phyloP scores from a whole-genome alignment of 2,797 vertebrate genomes.

The Manis crassicaudata region DNA sequence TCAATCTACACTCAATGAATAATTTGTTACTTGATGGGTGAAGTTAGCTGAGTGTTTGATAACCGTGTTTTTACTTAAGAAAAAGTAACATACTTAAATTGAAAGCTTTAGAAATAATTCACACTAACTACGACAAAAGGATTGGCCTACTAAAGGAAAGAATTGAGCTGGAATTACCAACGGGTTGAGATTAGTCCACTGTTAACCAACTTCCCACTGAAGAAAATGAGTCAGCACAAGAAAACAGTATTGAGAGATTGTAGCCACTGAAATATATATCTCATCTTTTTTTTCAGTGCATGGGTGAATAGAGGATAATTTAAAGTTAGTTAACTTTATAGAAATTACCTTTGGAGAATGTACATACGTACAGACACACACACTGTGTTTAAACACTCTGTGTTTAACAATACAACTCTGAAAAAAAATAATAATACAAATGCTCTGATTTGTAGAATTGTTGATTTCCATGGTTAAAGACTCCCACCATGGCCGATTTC shows the following conservation, averaged over 20 bases:
- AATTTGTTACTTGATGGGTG: neutral
- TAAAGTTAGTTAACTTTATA: conserved; percentile 5
- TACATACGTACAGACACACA: neutral
- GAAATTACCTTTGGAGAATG: neutral
- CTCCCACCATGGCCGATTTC: neutral
- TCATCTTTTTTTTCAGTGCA: neutral
- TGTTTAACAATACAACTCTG: neutral
- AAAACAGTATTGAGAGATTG: neutral
- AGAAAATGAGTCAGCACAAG: neutral
- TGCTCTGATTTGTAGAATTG: neutral
- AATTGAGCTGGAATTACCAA: neutral
- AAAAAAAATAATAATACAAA: neutral
- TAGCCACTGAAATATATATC: neutral
- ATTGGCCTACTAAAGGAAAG: neutral
- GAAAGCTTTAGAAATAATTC: conserved; percentile 9
- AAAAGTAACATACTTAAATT: neutral
- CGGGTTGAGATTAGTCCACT: neutral
- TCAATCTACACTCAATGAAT: neutral
- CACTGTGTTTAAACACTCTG: neutral
- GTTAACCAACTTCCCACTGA: neutral
- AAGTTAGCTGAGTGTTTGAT: neutral
- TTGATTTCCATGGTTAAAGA: neutral
- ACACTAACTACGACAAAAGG: neutral
- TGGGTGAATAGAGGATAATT: neutral
- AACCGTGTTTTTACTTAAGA: conserved; percentile 9